A percentile compares a stretch with the other conserved stretches of the same genome.
Evolutionary conservation across 2,888 invertebrate genomes (phyloP).

Genomic region (Yponomeuta evonymella): DNA sequence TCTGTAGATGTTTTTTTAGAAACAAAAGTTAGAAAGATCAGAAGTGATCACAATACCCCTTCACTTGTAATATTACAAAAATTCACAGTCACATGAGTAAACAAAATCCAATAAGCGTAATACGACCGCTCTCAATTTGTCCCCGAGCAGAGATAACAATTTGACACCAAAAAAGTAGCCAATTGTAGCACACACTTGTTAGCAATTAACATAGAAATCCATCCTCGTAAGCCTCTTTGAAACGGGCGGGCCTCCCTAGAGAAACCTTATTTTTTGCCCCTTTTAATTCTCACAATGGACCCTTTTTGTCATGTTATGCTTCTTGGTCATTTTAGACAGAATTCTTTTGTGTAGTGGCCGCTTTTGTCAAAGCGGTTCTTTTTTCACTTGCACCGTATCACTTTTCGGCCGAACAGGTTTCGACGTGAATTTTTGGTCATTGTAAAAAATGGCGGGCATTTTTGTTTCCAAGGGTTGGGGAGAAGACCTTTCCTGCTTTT

Average conservation of each 20-base stretch:
- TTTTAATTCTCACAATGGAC: slow-evolving; percentile 17
- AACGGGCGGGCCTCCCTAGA: background rate
- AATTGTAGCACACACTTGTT: slow-evolving; percentile 19
- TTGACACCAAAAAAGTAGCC: background rate
- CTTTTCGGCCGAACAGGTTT: slow-evolving; percentile 12
- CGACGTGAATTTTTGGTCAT: slow-evolving; percentile 10
- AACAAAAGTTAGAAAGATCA: too few relatives aligned
- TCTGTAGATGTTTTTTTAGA: too few relatives aligned
- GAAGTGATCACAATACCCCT: too few relatives aligned
- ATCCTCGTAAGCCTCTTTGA: slow-evolving; percentile 14
- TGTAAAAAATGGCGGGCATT: background rate
- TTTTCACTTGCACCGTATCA: slow-evolving; percentile 33
- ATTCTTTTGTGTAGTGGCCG: slow-evolving; percentile 24
- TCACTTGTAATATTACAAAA: too few relatives aligned
- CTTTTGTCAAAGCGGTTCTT: slow-evolving; percentile 29
- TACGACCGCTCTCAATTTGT: background rate
- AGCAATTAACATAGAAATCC: slow-evolving; percentile 19
- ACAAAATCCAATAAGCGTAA: background rate
- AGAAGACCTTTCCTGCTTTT: background rate
- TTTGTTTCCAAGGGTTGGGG: slow-evolving; percentile 1
- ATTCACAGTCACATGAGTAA: background rate
- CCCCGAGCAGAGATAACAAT: background rate
- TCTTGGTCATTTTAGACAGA: slow-evolving; percentile 22
- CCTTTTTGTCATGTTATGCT: slow-evolving; percentile 22
- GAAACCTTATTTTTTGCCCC: slow-evolving; percentile 21